phyloP scores from a whole-genome alignment of 1,140 invertebrate species.

The Pectinophora gossypiella region DNA sequence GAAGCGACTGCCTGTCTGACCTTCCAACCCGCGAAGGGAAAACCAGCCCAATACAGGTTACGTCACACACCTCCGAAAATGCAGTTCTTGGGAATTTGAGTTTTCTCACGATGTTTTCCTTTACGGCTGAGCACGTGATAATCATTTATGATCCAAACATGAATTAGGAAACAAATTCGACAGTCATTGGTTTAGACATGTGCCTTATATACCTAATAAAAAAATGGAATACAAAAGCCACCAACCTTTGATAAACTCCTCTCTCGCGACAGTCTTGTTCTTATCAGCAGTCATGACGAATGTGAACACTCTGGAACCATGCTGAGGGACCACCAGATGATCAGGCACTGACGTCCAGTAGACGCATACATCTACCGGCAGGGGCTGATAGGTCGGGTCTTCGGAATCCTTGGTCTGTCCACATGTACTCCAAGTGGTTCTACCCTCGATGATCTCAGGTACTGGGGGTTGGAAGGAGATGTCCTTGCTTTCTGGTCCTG shows the following conservation, averaged over 20 bases:
- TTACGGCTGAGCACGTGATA: too few relatives aligned
- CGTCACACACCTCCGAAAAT: too few relatives aligned
- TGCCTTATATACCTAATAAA: too few relatives aligned
- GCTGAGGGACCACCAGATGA: conserved; percentile 61
- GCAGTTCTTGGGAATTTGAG: too few relatives aligned
- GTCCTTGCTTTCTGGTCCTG: conserved; percentile 55
- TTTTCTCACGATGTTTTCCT: too few relatives aligned
- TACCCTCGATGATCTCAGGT: conserved; percentile 49
- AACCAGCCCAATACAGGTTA: too few relatives aligned
- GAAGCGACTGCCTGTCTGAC: too few relatives aligned
- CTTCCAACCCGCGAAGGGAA: too few relatives aligned
- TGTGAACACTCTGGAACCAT: conserved; percentile 61
- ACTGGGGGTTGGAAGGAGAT: conserved; percentile 49
- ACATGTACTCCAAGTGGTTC: conserved; percentile 53
- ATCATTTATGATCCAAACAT: too few relatives aligned
- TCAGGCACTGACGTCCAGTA: conserved; percentile 73
- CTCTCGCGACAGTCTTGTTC: conserved; percentile 63
- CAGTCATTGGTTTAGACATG: too few relatives aligned
- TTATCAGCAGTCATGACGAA: conserved; percentile 74
- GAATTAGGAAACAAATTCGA: too few relatives aligned
- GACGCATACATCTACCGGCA: conserved; percentile 53
- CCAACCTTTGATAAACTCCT: conserved; percentile 73
- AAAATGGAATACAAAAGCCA: too few relatives aligned
- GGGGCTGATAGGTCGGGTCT: conserved; percentile 62
- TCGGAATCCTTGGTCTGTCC: conserved; percentile 62